These are phyloP conservation scores for Eptatretus atami DNA, from an alignment of 2,797 vertebrate species.

Conservation along the genomic window DNA sequence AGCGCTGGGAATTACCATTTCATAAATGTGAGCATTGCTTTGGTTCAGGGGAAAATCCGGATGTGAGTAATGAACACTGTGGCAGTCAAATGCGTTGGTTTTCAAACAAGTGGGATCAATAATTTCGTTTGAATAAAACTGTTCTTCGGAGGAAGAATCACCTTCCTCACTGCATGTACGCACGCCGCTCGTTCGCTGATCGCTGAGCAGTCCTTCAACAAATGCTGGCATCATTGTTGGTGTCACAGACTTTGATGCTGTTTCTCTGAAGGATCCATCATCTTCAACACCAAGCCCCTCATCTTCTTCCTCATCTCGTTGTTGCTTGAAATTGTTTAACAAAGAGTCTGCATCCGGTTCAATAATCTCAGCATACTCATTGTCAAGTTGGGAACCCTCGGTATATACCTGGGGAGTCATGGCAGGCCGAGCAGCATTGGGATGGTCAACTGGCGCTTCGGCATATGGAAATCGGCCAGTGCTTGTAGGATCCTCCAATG, in stretches of 20 bases:
- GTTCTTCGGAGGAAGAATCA: constrained; percentile 1
- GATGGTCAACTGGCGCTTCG: neutral
- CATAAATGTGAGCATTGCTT: neutral
- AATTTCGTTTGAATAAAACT: constrained; percentile 2
- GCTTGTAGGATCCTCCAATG: too few relatives aligned
- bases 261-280: neutral
- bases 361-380: constrained; percentile 4
- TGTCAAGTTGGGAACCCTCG: neutral
- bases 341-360: neutral
- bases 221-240: neutral
- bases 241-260: neutral
- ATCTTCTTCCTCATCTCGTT: neutral
- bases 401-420: too few relatives aligned
- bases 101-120: neutral
- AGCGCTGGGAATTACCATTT: neutral
- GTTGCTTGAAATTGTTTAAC: too few relatives aligned
- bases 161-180: neutral
- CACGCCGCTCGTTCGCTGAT: constrained; percentile 2
- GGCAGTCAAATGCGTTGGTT: neutral
- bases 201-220: constrained; percentile 3
- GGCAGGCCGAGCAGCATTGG: too few relatives aligned
- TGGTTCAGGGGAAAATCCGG: neutral
- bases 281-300: neutral
- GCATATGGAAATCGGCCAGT: neutral
- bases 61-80: neutral